Conservation (phyloP, 2,888 invertebrate species). For the Drosophila silvestris region DNA sequence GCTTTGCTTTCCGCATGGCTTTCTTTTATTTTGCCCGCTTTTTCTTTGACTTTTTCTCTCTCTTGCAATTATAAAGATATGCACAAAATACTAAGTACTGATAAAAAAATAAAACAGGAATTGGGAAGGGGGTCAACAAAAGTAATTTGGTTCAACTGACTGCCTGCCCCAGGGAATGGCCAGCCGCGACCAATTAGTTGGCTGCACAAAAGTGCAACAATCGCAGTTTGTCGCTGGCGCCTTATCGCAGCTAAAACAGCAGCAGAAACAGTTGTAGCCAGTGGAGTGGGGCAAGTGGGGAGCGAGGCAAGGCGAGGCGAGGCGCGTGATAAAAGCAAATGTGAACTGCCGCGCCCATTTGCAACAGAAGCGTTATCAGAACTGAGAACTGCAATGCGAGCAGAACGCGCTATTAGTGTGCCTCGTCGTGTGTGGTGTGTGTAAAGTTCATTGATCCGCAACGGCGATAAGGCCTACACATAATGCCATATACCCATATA, state of each 20-base stretch:
- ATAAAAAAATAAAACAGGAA: slow-evolving; percentile 41
- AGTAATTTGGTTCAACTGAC: slow-evolving; percentile 76
- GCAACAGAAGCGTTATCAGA: slow-evolving; percentile 56
- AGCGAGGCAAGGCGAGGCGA: neutral
- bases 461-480: slow-evolving; percentile 57
- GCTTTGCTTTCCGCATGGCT: slow-evolving; percentile 48
- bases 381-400: slow-evolving; percentile 33
- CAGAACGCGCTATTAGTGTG: slow-evolving; percentile 47
- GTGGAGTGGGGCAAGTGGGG: neutral
- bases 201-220: slow-evolving; percentile 36
- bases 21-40: slow-evolving; percentile 20
- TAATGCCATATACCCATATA: slow-evolving; percentile 24
- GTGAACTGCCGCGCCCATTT: slow-evolving; percentile 49
- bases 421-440: slow-evolving; percentile 12
- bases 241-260: slow-evolving; percentile 34
- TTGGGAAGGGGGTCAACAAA: slow-evolving; percentile 6
- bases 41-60: slow-evolving; percentile 7
- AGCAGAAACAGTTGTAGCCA: neutral
- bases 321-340: slow-evolving; percentile 48
- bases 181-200: slow-evolving; percentile 69
- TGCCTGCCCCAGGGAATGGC: slow-evolving; percentile 24
- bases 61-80: slow-evolving; percentile 76
- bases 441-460: slow-evolving; percentile 75
- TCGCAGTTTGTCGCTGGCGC: slow-evolving; percentile 19
- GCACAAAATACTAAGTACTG: slow-evolving; percentile 56